Evolutionary conservation across 2,113 vertebrate genomes (phyloP), one percentile per base, ranked within the genome.

Genomic region (Asarcornis scutulata): DNA sequence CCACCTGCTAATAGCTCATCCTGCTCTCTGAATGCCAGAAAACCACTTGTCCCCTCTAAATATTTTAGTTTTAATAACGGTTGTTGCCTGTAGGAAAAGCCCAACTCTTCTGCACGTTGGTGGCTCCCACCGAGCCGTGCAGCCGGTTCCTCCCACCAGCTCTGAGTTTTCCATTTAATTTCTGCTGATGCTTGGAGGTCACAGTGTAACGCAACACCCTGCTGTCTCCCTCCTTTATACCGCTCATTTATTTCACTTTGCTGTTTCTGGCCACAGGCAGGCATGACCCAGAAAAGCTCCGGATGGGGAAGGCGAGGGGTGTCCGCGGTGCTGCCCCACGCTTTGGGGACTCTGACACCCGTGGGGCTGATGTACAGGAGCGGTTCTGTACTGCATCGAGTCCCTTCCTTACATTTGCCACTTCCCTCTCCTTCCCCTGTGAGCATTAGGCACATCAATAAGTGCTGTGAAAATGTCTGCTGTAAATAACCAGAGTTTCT

Each of bases 401-500:
- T 50, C 36, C 2, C 0, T 5, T 26, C 6, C 38, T 8, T 78
- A 2, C 29, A 1, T 17, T 14, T 26, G 1, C 73, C 48, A 7
- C 50, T 18, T 17, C 83, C 25, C 32, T 63, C 59, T 42, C 48
- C 53, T 60, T 36, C 86, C 56, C 77, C 84, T 68, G 10, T 2
- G 77, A 95, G 81, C 81, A 20, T 31, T 17, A 29, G 67, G 59
- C 73, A 27, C 71, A 4, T 77, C 31, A 8, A 91, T 91, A 91
- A 87, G 50, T 1, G 18, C 86, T 1, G 9, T 14, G 75, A 8
- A 74, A 86, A 73, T 32, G 17, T 34, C 82, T 66, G 84, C 12
- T 94, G 95, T 95, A 93, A 94, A 93, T 83, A 95, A 85, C 36
- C 3, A 3, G 74, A 73, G 50, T 77, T 91, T 74, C 93, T 93